A percentile compares a stretch with the other conserved stretches of the same genome.
Evolutionary conservation across 2,113 vertebrate species (phyloP).

Genomic region (Hydrolagus affinis): DNA sequence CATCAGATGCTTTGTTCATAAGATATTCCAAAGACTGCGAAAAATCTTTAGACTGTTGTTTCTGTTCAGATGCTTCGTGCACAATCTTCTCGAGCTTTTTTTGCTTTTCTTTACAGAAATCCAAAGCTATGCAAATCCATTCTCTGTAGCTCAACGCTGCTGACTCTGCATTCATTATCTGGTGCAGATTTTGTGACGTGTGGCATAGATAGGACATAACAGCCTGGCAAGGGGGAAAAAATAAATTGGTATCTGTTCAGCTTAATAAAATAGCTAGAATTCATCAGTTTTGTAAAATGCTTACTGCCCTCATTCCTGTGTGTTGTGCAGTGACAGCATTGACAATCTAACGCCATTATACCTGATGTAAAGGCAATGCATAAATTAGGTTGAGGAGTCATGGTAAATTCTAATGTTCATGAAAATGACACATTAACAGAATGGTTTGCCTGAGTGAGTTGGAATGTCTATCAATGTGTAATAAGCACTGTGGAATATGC

Average conservation of each 20-base stretch:
- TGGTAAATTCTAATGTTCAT: not conserved
- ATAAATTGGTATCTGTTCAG: not conserved
- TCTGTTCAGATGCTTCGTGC: slow-evolving; percentile 33
- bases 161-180: slow-evolving; percentile 37
- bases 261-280: slow-evolving; percentile 10
- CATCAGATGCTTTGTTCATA: slow-evolving; percentile 33
- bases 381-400: not conserved
- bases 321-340: not conserved
- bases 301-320: not conserved
- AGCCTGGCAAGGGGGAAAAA: slow-evolving; percentile 40
- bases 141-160: slow-evolving; percentile 37
- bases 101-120: slow-evolving; percentile 39
- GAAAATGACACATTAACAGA: not conserved
- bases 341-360: not conserved
- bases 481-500: too few species aligned
- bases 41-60: slow-evolving; percentile 29
- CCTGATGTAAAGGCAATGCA: not conserved
- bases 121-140: slow-evolving; percentile 35
- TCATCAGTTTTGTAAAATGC: not conserved
- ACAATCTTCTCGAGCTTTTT: slow-evolving; percentile 35
- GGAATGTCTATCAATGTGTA: too few species aligned
- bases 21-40: slow-evolving; percentile 34
- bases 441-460: not conserved
- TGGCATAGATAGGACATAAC: slow-evolving; percentile 41
- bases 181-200: slow-evolving; percentile 34